Base-by-base conservation (phyloP, 2,888 invertebrate species). In the Synergus itoensis region DNA sequence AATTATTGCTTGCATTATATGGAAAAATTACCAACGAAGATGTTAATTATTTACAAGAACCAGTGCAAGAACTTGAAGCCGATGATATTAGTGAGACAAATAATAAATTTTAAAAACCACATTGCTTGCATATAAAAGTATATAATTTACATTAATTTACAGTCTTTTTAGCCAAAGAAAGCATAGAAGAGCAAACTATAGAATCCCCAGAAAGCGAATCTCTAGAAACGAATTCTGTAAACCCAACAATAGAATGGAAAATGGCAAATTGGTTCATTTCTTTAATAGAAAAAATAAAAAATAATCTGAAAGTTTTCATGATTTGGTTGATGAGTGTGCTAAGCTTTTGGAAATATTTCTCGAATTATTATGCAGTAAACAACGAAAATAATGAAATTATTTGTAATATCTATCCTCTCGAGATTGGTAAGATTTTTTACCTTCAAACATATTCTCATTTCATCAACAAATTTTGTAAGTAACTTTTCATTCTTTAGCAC, bases 271-370 rank as follows among this genome's bases (percentile, higher is more conserved):
- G 12, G 21, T 14, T 9, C 36, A 16, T n/a, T n/a, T 53, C 28
- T 73, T 48, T 53, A 7, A 40, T 28, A 1, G n/a, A 73, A 73
- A 36, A 21, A 1, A 12, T 36, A 1, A 73, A 73, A 53, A 73
- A 73, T 40, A 53, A n/a, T 73, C 7, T 73, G 0, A 48, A 73
- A n/a, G 8, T 53, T 73, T 36, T 73, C n/a, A 73, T 73, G n/a
- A 36, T 18, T 36, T 53, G 48, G 48, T 53, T 73, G 9, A 36
- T 53, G 36, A 28, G n/a, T 8, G 36, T 80, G 1, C 7, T 81
- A 8, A 81, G 80, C 76, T 80, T 83, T 53, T 82, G 83, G 83
- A 76, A 75, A n/a, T 82, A 82, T 80, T 83, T 83, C 14, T 45
- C 48, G 11, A 79, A 12, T 28, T 36, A 3, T 5, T 16, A 43